Base-by-base conservation (phyloP, 1,140 invertebrate species). In the Brachionus koreanus region DNA sequence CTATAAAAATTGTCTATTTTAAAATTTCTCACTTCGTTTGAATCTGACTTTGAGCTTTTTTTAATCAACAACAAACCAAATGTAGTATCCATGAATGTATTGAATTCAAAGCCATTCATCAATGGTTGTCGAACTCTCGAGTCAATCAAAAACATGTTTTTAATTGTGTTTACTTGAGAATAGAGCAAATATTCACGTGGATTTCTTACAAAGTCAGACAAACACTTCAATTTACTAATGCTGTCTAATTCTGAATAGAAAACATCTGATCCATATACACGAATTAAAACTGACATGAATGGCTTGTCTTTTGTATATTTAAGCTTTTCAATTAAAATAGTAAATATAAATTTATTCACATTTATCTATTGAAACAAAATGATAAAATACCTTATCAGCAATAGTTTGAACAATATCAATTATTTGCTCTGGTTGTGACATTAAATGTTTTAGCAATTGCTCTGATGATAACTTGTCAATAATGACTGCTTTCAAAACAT, bases 241-340 rank as follows among this genome's bases (percentile, higher is more conserved):
- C 19, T 61, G 49, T 79, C 76, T 13, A 79, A 37, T 25, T 79
- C 76, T 5, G 76, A 79, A 25, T 79, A 79, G 76, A 79, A 79
- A 23, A 79, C 49, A 79, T 79, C 76, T 61, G 76, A 79, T 10
- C 76, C 76, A 65, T 79, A 79, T 7, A 79, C 76, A 61, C 76
- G 33, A 39, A 79, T 23, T 29, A 65, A 79, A 5, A 79, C 12
- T 57, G 61, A 79, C 39, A 79, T 29, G 29, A 57, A 57, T 79
- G 76, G 76, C 16, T 79, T 79, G n/a, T 79, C 49, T 37, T 33
- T 19, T 6, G 76, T 79, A 43, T 61, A 79, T 37, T 57, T 65
- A 4, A 79, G 37, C 49, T 61, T 43, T 39, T 39, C 4, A 6
- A 10, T 6, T 0, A 79, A 61, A 69, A 10, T 39, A 10, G 3